Percentiles rank a stretch among this genome's conserved stretches.
These are phyloP conservation scores for Pseudochromis fuscus DNA, from an alignment of 2,797 vertebrate species.

Conservation along the genomic window DNA sequence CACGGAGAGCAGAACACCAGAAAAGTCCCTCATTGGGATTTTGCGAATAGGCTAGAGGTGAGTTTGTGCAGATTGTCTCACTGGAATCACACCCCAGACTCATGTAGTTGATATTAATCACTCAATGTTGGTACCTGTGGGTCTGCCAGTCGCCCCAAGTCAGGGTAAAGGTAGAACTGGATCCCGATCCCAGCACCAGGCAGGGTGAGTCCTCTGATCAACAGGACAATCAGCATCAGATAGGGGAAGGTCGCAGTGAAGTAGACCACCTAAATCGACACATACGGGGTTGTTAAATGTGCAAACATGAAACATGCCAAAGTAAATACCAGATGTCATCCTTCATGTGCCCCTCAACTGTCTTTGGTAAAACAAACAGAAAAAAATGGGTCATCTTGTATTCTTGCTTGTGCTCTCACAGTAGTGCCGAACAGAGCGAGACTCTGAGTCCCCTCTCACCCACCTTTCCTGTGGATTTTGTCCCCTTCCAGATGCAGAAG, in stretches of 20 bases:
- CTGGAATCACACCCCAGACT: not conserved
- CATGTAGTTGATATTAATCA: not conserved
- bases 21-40: not conserved
- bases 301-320: constrained; percentile 1
- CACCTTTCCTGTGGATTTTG: constrained; percentile 97
- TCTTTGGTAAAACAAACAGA: constrained; percentile 13
- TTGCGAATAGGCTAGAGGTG: not conserved
- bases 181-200: constrained; percentile 93
- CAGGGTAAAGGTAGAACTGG: constrained; percentile 97
- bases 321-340: constrained; percentile 45
- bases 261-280: constrained; percentile 91
- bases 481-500: constrained; percentile 99
- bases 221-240: constrained; percentile 93
- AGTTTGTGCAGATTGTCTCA: no score
- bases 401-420: not conserved
- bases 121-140: constrained; percentile 88
- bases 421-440: not conserved
- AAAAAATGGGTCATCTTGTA: not conserved
- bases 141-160: constrained; percentile 92
- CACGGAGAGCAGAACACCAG: constrained; percentile 12
- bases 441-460: constrained; percentile 6
- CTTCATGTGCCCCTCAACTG: not conserved
- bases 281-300: not conserved
- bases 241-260: constrained; percentile 98
- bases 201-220: constrained; percentile 93